These are phyloP conservation scores for Vulpes lagopus DNA, from an alignment of 2,113 vertebrate species.

Conservation along the genomic window DNA sequence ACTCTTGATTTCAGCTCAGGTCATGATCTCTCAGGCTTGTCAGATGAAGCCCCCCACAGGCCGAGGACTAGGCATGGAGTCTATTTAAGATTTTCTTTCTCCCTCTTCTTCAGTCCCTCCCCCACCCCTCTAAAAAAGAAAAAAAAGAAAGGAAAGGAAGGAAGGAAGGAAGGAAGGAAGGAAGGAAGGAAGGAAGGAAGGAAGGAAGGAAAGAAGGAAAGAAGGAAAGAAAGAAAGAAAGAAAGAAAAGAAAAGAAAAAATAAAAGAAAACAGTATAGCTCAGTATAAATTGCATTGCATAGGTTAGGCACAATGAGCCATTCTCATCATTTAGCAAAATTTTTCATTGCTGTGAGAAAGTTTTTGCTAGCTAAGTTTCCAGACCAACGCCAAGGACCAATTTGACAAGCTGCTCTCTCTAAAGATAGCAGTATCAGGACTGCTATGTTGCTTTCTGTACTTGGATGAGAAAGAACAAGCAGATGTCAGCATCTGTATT, in stretches of 20 bases:
- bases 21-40: background rate
- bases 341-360: background rate
- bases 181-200: too few relatives aligned
- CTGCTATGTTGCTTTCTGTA: background rate
- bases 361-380: background rate
- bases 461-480: background rate
- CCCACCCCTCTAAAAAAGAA: background rate
- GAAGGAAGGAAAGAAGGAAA: too few relatives aligned
- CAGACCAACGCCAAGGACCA: background rate
- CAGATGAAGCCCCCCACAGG: background rate
- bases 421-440: background rate
- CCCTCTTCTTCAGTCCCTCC: background rate
- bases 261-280: background rate
- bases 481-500: background rate
- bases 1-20: background rate
- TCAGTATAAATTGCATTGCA: background rate
- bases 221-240: too few relatives aligned
- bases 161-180: too few relatives aligned
- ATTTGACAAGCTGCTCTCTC: background rate
- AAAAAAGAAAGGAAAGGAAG: fast-evolving
- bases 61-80: background rate
- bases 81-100: background rate
- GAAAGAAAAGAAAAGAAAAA: background rate
- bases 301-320: background rate
- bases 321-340: background rate